A percentile compares a stretch with the other conserved stretches of the same genome.
Evolutionary conservation across 2,113 vertebrate genomes (phyloP).

Genomic region (Synodontis membranacea): DNA sequence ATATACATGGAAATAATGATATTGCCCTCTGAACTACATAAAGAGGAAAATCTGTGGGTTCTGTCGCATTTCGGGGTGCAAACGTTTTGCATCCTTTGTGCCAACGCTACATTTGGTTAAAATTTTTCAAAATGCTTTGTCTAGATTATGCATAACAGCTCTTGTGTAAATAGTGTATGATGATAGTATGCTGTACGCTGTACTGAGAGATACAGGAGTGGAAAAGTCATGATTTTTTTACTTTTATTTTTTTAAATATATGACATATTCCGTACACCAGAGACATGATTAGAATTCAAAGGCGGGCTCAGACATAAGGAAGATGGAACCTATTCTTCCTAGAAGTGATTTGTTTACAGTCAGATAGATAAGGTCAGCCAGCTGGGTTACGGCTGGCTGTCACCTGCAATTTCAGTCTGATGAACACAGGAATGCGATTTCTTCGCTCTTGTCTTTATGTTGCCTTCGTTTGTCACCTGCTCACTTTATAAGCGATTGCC

Average conservation of each 20-base stretch:
- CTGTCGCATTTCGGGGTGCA: background rate
- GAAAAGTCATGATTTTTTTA: background rate
- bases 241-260: background rate
- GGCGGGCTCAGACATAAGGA: background rate
- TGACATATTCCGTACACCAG: background rate
- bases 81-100: background rate
- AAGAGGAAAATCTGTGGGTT: background rate
- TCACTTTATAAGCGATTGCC: background rate
- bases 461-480: background rate
- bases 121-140: background rate
- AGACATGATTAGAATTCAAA: background rate
- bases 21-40: background rate
- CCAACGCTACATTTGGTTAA: background rate
- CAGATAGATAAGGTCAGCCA: slow-evolving; percentile 29
- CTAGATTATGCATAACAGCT: background rate
- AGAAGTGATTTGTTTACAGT: slow-evolving; percentile 25
- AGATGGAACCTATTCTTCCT: slow-evolving; percentile 14
- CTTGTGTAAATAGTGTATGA: background rate
- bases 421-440: slow-evolving; percentile 8
- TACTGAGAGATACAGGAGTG: background rate
- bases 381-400: slow-evolving; percentile 15
- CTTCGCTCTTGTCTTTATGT: background rate
- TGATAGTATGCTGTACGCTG: background rate
- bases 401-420: slow-evolving; percentile 10
- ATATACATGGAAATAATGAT: slow-evolving; percentile 9